Percentiles rank a stretch among this genome's conserved stretches.
Evolutionary conservation across 2,797 vertebrate genomes (phyloP).

Genomic region (Taeniopygia guttata): DNA sequence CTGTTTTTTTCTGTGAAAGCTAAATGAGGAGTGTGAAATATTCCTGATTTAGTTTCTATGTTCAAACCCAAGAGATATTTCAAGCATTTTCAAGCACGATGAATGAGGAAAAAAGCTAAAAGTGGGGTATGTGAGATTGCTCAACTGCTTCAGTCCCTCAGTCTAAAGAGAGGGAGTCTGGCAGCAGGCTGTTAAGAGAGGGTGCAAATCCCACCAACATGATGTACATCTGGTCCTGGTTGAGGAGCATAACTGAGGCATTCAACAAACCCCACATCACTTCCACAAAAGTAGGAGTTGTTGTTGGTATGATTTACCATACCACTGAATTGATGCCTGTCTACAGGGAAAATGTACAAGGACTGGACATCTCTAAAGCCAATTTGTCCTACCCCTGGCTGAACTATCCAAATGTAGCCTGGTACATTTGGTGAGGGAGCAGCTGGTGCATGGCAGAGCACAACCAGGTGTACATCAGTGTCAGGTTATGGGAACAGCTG

Average conservation of each 20-base stretch:
- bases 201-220: background rate
- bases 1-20: background rate
- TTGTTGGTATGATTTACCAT: background rate
- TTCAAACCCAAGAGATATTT: conserved; percentile 11
- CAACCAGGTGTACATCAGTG: background rate
- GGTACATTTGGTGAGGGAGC: background rate
- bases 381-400: background rate
- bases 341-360: background rate
- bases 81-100: background rate
- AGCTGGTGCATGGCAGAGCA: background rate
- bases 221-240: background rate
- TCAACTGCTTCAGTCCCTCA: background rate
- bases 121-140: background rate
- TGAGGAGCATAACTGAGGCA: background rate
- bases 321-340: background rate
- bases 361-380: background rate
- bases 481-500: background rate
- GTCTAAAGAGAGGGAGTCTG: background rate
- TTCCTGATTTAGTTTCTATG: background rate
- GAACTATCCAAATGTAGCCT: background rate
- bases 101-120: conserved; percentile 10
- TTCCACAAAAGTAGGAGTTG: background rate
- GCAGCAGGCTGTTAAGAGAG: background rate
- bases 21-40: background rate
- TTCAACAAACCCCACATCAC: background rate